Percentiles rank a stretch among this genome's conserved stretches.
phyloP scores from a whole-genome alignment of 2,797 vertebrate genomes.

The Sebastes minor region DNA sequence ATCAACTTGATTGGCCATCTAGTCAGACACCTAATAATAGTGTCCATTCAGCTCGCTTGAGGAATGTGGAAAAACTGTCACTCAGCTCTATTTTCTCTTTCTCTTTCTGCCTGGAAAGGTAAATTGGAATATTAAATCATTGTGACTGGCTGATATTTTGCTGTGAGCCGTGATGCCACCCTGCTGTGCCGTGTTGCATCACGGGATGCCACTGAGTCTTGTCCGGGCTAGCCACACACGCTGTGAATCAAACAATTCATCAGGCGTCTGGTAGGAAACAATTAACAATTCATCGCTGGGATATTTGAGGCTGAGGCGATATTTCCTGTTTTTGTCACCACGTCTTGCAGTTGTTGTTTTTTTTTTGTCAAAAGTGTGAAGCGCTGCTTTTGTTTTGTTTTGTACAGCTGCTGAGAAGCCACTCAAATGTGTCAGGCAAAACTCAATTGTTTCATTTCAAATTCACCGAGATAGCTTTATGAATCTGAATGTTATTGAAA shows the following conservation, averaged over 20 bases:
- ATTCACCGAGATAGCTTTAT: conserved; percentile 15
- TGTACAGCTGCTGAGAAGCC: conserved; percentile 5
- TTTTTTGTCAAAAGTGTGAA: conserved; percentile 8
- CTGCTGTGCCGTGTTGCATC: conserved; percentile 20
- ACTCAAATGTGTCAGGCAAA: conserved; percentile 10
- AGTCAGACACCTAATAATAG: conserved; percentile 62
- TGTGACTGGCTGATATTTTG: conserved; percentile 9
- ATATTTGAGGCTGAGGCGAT: neutral
- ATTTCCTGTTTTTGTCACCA: conserved; percentile 38
- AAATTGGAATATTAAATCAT: conserved; percentile 36
- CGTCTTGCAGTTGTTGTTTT: neutral
- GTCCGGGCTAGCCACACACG: neutral
- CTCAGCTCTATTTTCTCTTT: neutral
- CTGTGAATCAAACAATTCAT: conserved; percentile 16
- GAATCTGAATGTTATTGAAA: conserved; percentile 26
- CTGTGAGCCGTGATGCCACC: conserved; percentile 8
- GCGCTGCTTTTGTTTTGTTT: conserved; percentile 36
- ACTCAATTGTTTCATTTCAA: conserved; percentile 3
- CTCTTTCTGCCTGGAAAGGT: conserved; percentile 12
- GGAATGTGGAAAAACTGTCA: conserved; percentile 43
- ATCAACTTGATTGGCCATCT: conserved; percentile 62
- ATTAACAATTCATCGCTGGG: neutral
- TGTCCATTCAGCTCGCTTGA: conserved; percentile 23
- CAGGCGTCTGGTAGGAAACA: neutral
- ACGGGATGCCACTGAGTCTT: conserved; percentile 9